Percentiles rank a stretch among this genome's conserved stretches.
Evolutionary conservation across 2,797 vertebrate species (phyloP).

Genomic region (Clarias pachynema): DNA sequence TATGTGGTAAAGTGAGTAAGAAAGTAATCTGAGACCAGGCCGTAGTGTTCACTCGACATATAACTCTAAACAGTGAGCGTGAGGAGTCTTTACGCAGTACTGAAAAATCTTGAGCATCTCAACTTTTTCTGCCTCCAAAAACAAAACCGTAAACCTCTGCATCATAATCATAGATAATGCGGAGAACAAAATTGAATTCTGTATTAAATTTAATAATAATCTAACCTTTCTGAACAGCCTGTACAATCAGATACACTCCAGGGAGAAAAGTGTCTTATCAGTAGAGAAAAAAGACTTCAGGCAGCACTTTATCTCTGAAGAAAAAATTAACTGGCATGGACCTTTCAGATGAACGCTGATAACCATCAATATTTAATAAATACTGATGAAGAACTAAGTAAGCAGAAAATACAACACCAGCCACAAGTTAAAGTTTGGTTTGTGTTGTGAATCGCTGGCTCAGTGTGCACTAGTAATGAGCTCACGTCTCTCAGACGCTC

Average conservation of each 20-base stretch:
- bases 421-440: background rate
- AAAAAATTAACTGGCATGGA: background rate
- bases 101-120: background rate
- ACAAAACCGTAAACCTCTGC: background rate
- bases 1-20: background rate
- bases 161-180: background rate
- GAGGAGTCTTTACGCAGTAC: background rate
- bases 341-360: background rate
- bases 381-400: background rate
- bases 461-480: background rate
- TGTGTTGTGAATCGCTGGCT: background rate
- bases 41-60: background rate
- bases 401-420: background rate
- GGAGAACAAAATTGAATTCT: background rate
- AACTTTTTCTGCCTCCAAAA: background rate
- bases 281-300: background rate
- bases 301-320: background rate
- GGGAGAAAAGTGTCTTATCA: background rate
- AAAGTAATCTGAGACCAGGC: background rate
- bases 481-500: background rate
- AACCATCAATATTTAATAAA: background rate
- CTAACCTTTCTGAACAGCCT: background rate
- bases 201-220: background rate
- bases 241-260: background rate
- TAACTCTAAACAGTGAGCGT: background rate